Evolutionary conservation across 2,797 vertebrate genomes (phyloP), one percentile per base, ranked within the genome.

Genomic region (Cheirogaleus major): DNA sequence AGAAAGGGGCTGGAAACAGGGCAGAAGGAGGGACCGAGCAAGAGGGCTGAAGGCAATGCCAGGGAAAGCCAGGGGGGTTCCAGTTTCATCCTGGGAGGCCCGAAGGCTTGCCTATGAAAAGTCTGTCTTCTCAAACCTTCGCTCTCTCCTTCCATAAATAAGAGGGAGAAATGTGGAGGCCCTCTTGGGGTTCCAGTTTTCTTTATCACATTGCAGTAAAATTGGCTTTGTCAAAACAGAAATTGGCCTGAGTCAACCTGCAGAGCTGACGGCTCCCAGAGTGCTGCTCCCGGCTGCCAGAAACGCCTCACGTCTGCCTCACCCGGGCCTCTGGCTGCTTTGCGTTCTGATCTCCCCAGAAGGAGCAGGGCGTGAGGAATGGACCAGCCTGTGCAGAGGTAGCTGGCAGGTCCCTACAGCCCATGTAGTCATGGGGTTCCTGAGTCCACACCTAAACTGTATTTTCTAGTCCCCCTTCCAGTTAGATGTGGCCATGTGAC

Each of bases 11-110:
- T 63, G 84, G 35, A 75, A 48, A 27, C 52, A 22, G 63, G 70
- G 38, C 72, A 69, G 73, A 45, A 92, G 93, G 69, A 85, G 92
- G 78, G 12, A 65, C n/a, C 2, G 2, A 65, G 63, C 63, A 65
- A 65, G 63, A 85, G 45, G 17, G 41, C 48, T 2, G 25, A 80
- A 80, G 45, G 69, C 84, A 43, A 55, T 45, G 93, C 76, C 83
- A 73, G 83, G 84, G 73, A 52, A 92, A 80, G 52, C 63, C 61
- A 81, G 96, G 81, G 86, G 35, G 7, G 73, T 97, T 96, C 95
- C 92, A 81, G 61, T 59, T 59, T 86, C 69, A n/a, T 38, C 41
- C n/a, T 61, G 81, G 87, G 93, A 83, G 52, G 75, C 81, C 18
- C 0, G 7, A n/a, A 1, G 27, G 80, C 76, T 70, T 13, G 57